Conservation (phyloP, 2,888 invertebrate genomes). For the Pterostichus madidus region DNA sequence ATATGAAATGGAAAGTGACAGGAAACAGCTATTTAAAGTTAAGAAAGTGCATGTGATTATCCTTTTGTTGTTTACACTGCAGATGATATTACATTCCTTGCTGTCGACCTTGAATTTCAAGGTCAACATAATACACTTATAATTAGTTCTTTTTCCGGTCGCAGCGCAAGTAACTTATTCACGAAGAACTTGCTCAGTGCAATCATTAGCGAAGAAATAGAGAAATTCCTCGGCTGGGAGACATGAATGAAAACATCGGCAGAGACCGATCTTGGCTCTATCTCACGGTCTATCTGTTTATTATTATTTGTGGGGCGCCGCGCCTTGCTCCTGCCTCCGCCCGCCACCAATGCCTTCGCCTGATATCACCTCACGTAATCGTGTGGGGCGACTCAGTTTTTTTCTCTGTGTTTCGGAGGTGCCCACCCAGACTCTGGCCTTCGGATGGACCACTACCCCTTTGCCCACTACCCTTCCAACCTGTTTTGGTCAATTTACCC, state of each 20-base stretch:
- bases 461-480: neutral
- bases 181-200: slow-evolving; percentile 10
- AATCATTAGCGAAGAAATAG: slow-evolving; percentile 35
- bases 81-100: slow-evolving; percentile 53
- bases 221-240: slow-evolving; percentile 1
- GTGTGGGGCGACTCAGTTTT: slow-evolving; percentile 54
- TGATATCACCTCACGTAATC: slow-evolving; percentile 62
- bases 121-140: slow-evolving; percentile 43
- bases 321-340: slow-evolving; percentile 8
- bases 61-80: slow-evolving; percentile 46
- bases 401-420: slow-evolving; percentile 17
- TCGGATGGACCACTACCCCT: slow-evolving; percentile 33
- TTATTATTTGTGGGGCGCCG: slow-evolving; percentile 59
- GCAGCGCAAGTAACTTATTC: slow-evolving; percentile 28
- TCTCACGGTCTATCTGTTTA: slow-evolving; percentile 55
- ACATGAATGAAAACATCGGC: slow-evolving; percentile 51
- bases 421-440: slow-evolving; percentile 63
- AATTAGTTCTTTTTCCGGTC: slow-evolving; percentile 59
- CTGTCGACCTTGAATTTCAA: slow-evolving; percentile 51
- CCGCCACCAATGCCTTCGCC: slow-evolving; percentile 40
- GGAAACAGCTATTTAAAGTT: slow-evolving; percentile 43
- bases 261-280: slow-evolving; percentile 15
- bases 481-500: slow-evolving; percentile 17
- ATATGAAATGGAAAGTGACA: slow-evolving; percentile 50
- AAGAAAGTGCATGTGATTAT: slow-evolving; percentile 35